Percentiles rank a stretch among this genome's conserved stretches.
These are phyloP conservation scores for Carassius gibelio DNA, from an alignment of 2,113 vertebrate species.

Conservation along the genomic window DNA sequence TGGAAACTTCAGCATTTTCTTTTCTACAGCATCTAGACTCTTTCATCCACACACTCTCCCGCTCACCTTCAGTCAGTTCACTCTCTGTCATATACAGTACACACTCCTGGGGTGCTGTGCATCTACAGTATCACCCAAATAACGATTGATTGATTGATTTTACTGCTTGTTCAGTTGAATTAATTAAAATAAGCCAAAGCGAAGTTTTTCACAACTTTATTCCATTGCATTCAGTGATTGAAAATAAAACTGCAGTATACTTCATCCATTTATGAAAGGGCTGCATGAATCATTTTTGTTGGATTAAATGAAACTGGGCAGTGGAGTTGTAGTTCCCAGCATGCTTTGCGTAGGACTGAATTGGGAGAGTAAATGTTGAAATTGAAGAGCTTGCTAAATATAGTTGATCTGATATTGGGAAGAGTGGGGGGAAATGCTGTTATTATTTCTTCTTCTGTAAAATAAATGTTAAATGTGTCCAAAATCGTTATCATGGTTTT, in stretches of 20 bases:
- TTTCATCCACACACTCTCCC: constrained; percentile 26
- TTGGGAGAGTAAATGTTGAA: no score
- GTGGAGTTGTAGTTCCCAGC: no score
- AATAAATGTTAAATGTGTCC: no score
- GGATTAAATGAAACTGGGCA: neutral
- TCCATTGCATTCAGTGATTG: neutral
- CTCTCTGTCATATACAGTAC: neutral
- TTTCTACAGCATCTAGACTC: constrained; percentile 25
- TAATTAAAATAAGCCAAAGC: neutral
- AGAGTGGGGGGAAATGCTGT: no score
- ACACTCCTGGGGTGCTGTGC: neutral
- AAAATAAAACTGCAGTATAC: neutral
- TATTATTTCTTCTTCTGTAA: no score
- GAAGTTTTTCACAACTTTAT: neutral
- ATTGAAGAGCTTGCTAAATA: neutral
- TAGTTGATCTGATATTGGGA: neutral
- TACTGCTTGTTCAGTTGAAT: neutral
- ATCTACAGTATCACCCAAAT: neutral
- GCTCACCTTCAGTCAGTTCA: constrained; percentile 3
- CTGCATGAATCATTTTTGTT: neutral
- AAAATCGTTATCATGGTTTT: no score
- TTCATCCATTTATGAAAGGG: neutral
- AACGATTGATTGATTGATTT: neutral
- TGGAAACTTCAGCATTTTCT: constrained; percentile 38
- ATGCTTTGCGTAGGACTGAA: no score